Evolutionary conservation across 37 sponge, comb jelly and placozoan genomes (phyloP), one percentile per base, ranked within the genome.

Genomic region (Beroe ovata): DNA sequence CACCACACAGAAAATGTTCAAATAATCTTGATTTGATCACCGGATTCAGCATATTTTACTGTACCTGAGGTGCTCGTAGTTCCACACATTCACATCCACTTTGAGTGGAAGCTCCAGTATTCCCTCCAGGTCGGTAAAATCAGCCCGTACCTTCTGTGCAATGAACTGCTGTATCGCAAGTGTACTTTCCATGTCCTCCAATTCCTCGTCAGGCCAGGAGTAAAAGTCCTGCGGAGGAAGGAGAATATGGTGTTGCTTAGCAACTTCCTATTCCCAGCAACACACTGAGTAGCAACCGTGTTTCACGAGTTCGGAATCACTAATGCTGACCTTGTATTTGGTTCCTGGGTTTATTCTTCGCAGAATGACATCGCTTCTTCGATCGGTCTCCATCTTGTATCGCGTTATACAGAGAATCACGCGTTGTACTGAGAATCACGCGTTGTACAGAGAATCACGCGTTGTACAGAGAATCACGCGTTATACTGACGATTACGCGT

Each of bases 41-140:
- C n/a, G n/a, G n/a, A n/a, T n/a, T n/a, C n/a, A n/a, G n/a, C n/a
- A n/a, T n/a, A n/a, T n/a, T n/a, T n/a, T n/a, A n/a, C n/a, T n/a
- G n/a, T n/a, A 88, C 72, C 88, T 69, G 8, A 97, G 88, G 90
- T 97, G 99, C 66, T 97, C 99, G 71, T 97, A 97, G 58, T 95
- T 95, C 99, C 99, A 97, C 16, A 92, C 91, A n/a, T 90, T 92
- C 8, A 94, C 95, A 58, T 95, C 95, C 21, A 66, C 59, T 20
- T 69, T 47, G 20, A 92, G 90, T 60, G 92, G 92, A 3, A 91
- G 91, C 39, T 94, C 93, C 35, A 97, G 39, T 0, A 97, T 91
- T 23, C 90, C 93, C 21, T 97, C 96, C 8, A 97, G 77, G 66
- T 97, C 91, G 16, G 90, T 71, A 40, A 69, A 88, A 34, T 95